These are phyloP conservation scores for Megalopta genalis DNA, from an alignment of 1,140 invertebrate genomes.

Conservation along the genomic window DNA sequence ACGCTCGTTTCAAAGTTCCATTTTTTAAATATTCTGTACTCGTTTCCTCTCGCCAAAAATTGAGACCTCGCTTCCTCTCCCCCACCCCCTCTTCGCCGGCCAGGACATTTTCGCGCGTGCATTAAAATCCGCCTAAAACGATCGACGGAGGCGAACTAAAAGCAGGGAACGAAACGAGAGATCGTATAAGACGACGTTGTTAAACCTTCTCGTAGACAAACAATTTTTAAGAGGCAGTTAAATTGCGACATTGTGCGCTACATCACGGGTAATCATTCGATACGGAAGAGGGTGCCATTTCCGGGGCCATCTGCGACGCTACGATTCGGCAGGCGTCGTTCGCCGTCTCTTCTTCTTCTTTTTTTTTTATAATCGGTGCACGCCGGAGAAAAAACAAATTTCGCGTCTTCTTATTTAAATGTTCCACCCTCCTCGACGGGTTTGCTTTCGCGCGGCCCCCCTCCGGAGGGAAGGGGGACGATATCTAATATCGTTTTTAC, in stretches of 20 bases:
- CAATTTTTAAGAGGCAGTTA: constrained; percentile 75
- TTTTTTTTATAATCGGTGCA: constrained; percentile 64
- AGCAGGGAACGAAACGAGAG: constrained; percentile 40
- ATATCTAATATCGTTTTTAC: constrained; percentile 78
- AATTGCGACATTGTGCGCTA: constrained; percentile 57
- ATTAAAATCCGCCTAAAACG: constrained; percentile 58
- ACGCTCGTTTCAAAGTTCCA: too few relatives aligned
- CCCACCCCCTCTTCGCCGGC: background rate
- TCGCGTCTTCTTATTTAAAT: constrained; percentile 79
- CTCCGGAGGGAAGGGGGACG: constrained; percentile 16
- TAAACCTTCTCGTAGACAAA: constrained; percentile 69
- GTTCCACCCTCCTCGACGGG: constrained; percentile 27
- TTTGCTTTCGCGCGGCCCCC: background rate
- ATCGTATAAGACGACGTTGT: constrained; percentile 58
- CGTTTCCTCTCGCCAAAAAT: background rate
- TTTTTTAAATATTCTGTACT: background rate
- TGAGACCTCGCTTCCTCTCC: background rate
- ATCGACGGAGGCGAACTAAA: constrained; percentile 30
- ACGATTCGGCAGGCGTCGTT: constrained; percentile 57
- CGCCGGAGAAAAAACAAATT: constrained; percentile 70
- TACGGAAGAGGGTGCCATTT: constrained; percentile 50
- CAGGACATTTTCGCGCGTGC: constrained; percentile 11
- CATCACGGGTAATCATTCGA: constrained; percentile 50
- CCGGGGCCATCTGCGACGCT: constrained; percentile 49
- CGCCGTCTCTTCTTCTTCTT: background rate